phyloP scores from a whole-genome alignment of 2,888 invertebrate genomes.

The Tupiocoris notatus region DNA sequence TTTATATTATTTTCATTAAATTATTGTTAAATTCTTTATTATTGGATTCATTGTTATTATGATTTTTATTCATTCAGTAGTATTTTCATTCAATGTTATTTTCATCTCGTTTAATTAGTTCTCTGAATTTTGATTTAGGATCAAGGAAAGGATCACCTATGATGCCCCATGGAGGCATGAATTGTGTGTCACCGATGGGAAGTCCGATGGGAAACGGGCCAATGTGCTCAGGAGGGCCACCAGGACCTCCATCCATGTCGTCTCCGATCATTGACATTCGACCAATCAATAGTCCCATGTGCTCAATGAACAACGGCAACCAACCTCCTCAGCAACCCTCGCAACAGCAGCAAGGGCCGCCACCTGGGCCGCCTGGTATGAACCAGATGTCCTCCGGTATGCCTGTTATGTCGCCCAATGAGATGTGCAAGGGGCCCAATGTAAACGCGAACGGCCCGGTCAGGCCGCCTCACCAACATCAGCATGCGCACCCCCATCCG shows the following conservation, averaged over 20 bases:
- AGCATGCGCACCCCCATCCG: conserved; percentile 24
- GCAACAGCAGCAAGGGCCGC: conserved; percentile 34
- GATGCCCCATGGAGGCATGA: conserved; percentile 56
- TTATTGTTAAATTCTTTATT: no score
- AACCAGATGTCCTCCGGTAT: background rate
- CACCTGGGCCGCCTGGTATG: background rate
- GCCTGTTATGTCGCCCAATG: conserved; percentile 23
- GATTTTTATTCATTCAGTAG: no score
- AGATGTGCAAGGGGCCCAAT: conserved; percentile 19
- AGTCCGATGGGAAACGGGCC: conserved; percentile 62
- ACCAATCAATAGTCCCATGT: conserved; percentile 57
- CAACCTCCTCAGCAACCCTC: conserved; percentile 59
- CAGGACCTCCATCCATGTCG: conserved; percentile 48
- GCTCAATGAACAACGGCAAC: conserved; percentile 56
- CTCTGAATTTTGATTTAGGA: conserved; percentile 12
- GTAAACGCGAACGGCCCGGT: conserved; percentile 49
- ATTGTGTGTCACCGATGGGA: conserved; percentile 66
- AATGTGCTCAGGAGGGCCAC: conserved; percentile 51
- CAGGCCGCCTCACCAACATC: conserved; percentile 46
- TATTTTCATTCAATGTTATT: no score
- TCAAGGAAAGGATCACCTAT: conserved; percentile 59
- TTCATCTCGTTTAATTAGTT: no score
- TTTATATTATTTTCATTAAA: no score
- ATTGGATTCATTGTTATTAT: no score
- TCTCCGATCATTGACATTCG: conserved; percentile 60